Evolutionary conservation across 2,888 invertebrate genomes (phyloP), one percentile per base, ranked within the genome.

Genomic region (Drosophila subsilvestris): DNA sequence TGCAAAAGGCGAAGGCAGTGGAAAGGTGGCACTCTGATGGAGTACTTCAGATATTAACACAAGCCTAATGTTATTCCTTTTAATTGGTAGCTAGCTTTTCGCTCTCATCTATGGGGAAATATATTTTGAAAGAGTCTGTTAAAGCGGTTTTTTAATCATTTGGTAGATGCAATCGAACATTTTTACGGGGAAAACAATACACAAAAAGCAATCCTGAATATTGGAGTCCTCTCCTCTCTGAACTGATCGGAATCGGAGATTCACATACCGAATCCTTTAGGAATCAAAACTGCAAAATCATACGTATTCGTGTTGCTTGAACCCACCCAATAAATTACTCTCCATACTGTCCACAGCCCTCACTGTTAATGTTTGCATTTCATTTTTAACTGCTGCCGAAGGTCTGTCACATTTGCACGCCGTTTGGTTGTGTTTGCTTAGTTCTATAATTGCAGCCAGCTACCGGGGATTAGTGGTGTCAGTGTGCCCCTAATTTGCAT

Each of bases 401-500:
- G 56, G 58, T 78, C 85, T 85, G 89, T 79, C 85, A 79, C 83
- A 89, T 89, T 89, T 87, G 85, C 84, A 84, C 79, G 58, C 75
- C 71, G 76, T 85, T 79, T 77, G 56, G 66, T 47, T 27, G 37
- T 79, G 60, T 84, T 86, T 85, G 69, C 70, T 44, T 53, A 76
- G 83, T 76, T 75, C 85, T 76, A 76, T 86, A 86, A 86, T 86
- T 86, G 84, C 80, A 65, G 27, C 69, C 54, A 72, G 63, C 70
- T 65, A 55, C 47, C 72, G 55, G 53, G 80, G 78, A 80, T 79
- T 85, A 81, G 14, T 62, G 51, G 70, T 78, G 83, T 83, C 88
- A 66, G 50, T 71, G 50, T 69, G 73, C 57, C 47, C 50, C 80
- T 84, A 71, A 91, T 90, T 90, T 90, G 87, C 91, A 90, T 91